These are phyloP conservation scores for Magallana nippona DNA, from an alignment of 2,888 invertebrate genomes.

Conservation along the genomic window DNA sequence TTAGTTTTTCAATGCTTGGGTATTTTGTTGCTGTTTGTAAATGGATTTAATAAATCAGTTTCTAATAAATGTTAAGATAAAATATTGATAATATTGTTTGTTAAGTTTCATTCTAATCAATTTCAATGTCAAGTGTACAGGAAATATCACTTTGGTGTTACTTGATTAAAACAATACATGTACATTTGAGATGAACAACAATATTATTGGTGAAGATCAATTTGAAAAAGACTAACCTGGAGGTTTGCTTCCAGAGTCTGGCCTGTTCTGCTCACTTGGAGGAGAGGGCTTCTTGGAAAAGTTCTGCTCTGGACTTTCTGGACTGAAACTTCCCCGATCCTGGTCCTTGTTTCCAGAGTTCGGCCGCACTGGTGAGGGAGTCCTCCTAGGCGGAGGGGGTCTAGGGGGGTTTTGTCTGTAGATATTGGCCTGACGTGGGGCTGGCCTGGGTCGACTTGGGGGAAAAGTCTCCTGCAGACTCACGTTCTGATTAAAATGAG, in stretches of 20 bases:
- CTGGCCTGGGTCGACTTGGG: slow-evolving; percentile 59
- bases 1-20: no score
- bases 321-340: slow-evolving; percentile 44
- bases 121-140: no score
- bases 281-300: slow-evolving; percentile 55
- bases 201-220: no score
- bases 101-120: no score
- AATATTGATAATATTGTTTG: no score
- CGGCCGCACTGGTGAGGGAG: slow-evolving; percentile 62
- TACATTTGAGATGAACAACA: no score
- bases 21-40: no score
- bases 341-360: slow-evolving; percentile 59
- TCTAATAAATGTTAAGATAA: no score
- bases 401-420: slow-evolving; percentile 60
- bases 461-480: slow-evolving; percentile 57
- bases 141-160: no score
- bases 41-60: no score
- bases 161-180: background rate
- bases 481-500: slow-evolving; percentile 45
- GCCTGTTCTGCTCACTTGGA: slow-evolving; percentile 57
- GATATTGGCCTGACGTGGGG: slow-evolving; percentile 52
- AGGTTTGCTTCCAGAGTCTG: slow-evolving; percentile 67
- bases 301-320: slow-evolving; percentile 54
- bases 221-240: slow-evolving; percentile 57
- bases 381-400: slow-evolving; percentile 63